Conservation (phyloP, 2,888 invertebrate species). For the Stenolophus ochropezus region DNA sequence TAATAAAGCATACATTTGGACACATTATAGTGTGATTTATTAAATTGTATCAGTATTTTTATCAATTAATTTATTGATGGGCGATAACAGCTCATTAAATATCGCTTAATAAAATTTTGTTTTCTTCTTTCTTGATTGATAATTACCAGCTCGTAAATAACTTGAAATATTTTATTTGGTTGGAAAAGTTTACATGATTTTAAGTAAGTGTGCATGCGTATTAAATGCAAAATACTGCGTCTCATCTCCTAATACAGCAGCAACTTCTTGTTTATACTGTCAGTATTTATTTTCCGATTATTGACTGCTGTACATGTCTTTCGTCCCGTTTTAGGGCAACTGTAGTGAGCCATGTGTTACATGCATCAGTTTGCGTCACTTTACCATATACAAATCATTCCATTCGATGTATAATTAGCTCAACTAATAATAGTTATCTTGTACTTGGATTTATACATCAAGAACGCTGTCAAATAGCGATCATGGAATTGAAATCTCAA, state of each 20-base stretch:
- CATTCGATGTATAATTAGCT: slow-evolving; percentile 22
- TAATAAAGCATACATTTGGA: neutral
- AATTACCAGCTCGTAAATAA: neutral
- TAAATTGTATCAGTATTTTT: neutral
- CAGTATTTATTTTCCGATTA: neutral
- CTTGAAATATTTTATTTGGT: neutral
- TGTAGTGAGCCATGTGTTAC: neutral
- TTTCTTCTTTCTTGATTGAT: slow-evolving; percentile 25
- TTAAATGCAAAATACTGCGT: neutral
- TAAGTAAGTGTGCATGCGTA: too few relatives aligned
- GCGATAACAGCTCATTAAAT: slow-evolving; percentile 38
- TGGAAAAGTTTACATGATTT: too few relatives aligned
- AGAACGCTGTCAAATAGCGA: too few relatives aligned
- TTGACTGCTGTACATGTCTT: neutral
- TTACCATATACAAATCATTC: slow-evolving; percentile 32
- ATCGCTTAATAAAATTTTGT: slow-evolving; percentile 39
- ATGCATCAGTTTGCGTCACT: slow-evolving; percentile 24
- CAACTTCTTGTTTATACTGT: neutral
- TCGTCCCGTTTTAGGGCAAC: slow-evolving; percentile 15
- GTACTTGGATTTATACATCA: slow-evolving; percentile 8
- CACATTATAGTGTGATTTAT: neutral
- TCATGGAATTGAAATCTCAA: too few relatives aligned
- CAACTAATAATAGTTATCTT: neutral
- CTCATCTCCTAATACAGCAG: neutral
- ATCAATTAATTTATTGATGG: slow-evolving; percentile 37